Evolutionary conservation across 2,113 vertebrate genomes (phyloP).

Genomic region (Ifrita kowaldi): DNA sequence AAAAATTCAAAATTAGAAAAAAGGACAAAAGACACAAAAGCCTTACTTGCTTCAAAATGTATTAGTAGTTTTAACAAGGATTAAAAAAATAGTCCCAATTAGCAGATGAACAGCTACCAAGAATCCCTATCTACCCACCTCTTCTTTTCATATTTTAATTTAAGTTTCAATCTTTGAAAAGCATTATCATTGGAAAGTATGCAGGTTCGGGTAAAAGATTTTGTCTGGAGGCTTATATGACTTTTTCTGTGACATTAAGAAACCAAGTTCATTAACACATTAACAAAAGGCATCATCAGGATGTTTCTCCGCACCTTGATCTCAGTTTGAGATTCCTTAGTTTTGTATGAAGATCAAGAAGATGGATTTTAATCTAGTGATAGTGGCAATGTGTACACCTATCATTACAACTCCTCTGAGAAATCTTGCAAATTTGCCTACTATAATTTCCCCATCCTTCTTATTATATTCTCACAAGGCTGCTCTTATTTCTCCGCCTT

Average conservation of each 20-base stretch:
- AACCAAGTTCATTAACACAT: slow-evolving; percentile 24
- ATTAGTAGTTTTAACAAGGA: not conserved
- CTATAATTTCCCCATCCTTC: not conserved
- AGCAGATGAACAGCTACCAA: slow-evolving; percentile 43
- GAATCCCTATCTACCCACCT: not conserved
- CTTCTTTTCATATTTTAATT: slow-evolving; percentile 58
- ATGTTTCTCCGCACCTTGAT: not conserved
- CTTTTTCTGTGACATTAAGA: not conserved
- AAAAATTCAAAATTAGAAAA: slow-evolving; percentile 19
- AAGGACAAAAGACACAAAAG: not conserved
- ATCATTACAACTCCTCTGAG: not conserved
- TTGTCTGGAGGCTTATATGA: not conserved
- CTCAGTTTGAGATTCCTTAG: not conserved
- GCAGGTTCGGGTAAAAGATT: not conserved
- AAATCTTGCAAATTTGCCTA: not conserved
- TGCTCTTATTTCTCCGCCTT: not conserved
- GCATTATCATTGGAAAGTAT: not conserved
- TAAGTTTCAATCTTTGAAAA: slow-evolving; percentile 41
- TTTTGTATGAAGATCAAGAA: slow-evolving; percentile 4
- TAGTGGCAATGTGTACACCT: not conserved
- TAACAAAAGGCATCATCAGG: not conserved
- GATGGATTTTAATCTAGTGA: not conserved
- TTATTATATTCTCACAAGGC: not conserved
- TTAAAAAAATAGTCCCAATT: not conserved
- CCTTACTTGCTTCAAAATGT: not conserved